Conservation (phyloP, 2,797 vertebrate genomes). For the Muscicapa comitata region DNA sequence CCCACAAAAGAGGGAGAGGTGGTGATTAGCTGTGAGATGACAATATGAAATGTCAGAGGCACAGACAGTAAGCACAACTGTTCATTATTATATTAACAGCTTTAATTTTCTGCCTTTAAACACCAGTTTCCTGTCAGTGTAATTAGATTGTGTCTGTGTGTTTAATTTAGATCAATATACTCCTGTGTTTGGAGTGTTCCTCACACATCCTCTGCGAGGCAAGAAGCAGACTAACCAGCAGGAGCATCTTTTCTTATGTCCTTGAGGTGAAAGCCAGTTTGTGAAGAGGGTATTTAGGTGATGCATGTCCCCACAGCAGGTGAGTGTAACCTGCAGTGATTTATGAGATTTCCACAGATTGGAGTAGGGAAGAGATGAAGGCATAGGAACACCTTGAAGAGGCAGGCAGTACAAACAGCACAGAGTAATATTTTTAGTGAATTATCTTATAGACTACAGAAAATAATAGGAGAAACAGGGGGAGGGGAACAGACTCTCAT, state of each 20-base stretch:
- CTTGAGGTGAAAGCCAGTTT: slow-evolving; percentile 45
- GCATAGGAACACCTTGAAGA: slow-evolving; percentile 20
- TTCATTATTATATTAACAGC: slow-evolving; percentile 71
- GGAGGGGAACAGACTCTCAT: background rate
- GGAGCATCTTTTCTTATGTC: slow-evolving; percentile 11
- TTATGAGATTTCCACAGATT: slow-evolving; percentile 4
- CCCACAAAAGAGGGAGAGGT: slow-evolving; percentile 48
- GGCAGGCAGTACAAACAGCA: slow-evolving; percentile 28
- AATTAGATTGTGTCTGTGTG: slow-evolving; percentile 45
- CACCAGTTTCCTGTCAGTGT: slow-evolving; percentile 57
- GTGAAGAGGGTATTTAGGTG: slow-evolving; percentile 31
- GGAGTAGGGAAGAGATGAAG: background rate
- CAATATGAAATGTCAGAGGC: slow-evolving; percentile 67
- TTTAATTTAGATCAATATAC: slow-evolving; percentile 70
- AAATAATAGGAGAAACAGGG: background rate
- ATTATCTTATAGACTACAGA: background rate
- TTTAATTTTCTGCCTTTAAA: slow-evolving; percentile 72
- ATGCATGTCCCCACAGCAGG: background rate
- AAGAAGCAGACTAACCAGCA: background rate
- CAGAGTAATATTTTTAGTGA: slow-evolving; percentile 23
- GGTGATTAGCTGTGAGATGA: slow-evolving; percentile 61
- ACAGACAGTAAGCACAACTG: slow-evolving; percentile 67
- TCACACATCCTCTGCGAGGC: background rate
- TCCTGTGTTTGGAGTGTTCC: slow-evolving; percentile 21
- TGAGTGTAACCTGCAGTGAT: slow-evolving; percentile 26